A percentile compares a stretch with the other conserved stretches of the same genome.
These are phyloP conservation scores for Phycodurus eques DNA, from an alignment of 2,113 vertebrate genomes.

Conservation along the genomic window DNA sequence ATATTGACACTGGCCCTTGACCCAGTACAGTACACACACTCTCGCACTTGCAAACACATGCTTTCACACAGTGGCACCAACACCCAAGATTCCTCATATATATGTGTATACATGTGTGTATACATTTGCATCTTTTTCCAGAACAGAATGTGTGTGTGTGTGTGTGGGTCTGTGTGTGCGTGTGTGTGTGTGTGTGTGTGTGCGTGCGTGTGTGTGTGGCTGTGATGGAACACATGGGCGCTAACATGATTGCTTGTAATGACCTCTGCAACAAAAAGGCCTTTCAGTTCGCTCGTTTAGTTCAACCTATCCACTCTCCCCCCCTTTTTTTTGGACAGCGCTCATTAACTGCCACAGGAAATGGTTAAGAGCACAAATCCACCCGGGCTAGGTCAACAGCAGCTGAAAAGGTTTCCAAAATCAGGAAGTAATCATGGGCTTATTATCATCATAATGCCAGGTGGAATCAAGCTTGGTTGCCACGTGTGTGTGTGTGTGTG, in stretches of 20 bases:
- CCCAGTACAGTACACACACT: slow-evolving; percentile 10
- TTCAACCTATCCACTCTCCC: neutral
- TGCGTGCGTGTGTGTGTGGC: neutral
- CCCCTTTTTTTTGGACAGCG: slow-evolving; percentile 22
- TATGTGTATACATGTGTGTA: slow-evolving; percentile 12
- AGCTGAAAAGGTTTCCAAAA: slow-evolving; percentile 63
- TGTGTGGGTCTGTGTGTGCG: neutral
- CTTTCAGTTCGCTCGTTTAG: slow-evolving; percentile 53
- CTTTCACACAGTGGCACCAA: slow-evolving; percentile 54
- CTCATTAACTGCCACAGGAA: slow-evolving; percentile 66
- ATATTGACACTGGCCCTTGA: slow-evolving; percentile 54
- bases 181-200: neutral
- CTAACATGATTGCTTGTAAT: slow-evolving; percentile 52
- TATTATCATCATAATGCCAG: slow-evolving; percentile 59
- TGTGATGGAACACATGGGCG: slow-evolving; percentile 24
- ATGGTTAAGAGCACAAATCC: slow-evolving; percentile 49
- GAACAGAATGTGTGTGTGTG: slow-evolving; percentile 8
- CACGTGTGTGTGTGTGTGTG: slow-evolving; percentile 8
- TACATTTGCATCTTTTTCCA: slow-evolving; percentile 6
- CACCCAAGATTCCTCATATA: slow-evolving; percentile 42
- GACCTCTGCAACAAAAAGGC: slow-evolving; percentile 54
- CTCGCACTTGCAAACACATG: slow-evolving; percentile 50
- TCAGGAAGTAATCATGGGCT: slow-evolving; percentile 62
- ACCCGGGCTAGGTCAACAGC: slow-evolving; percentile 57
- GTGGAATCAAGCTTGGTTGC: slow-evolving; percentile 30